A percentile compares a stretch with the other conserved stretches of the same genome.
These are phyloP conservation scores for Leguminivora glycinivorella DNA, from an alignment of 1,140 invertebrate species.

Conservation along the genomic window DNA sequence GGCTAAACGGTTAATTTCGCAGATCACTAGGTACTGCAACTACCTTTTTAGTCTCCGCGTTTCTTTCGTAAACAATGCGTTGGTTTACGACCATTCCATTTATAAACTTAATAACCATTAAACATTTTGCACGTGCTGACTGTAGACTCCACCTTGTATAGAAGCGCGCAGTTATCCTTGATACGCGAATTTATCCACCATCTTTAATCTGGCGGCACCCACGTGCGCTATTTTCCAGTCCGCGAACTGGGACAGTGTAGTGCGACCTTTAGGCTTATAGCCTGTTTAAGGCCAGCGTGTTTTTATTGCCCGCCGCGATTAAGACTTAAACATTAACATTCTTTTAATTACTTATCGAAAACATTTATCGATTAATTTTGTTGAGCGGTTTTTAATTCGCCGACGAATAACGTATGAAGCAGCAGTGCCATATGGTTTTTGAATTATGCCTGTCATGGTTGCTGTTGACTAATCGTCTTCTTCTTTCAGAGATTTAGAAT, in stretches of 20 bases:
- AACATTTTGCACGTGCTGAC: not conserved
- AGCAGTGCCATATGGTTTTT: too few relatives aligned
- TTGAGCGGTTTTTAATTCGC: conserved; percentile 3
- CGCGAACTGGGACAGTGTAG: conserved; percentile 68
- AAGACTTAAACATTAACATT: conserved; percentile 29
- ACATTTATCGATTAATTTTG: conserved; percentile 10
- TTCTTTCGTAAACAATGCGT: too few relatives aligned
- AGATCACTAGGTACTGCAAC: too few relatives aligned
- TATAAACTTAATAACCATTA: not conserved
- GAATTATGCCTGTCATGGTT: too few relatives aligned
- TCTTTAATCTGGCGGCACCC: conserved; percentile 53
- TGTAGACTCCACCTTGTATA: not conserved
- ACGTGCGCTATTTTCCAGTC: conserved; percentile 56
- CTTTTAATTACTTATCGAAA: conserved; percentile 20
- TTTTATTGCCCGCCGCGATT: conserved; percentile 38
- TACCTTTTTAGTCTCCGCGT: not conserved
- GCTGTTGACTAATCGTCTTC: too few relatives aligned
- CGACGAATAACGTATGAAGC: not conserved
- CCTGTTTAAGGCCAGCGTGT: conserved; percentile 61
- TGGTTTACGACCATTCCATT: too few relatives aligned
- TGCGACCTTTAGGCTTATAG: conserved; percentile 68
- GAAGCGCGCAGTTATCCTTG: not conserved
- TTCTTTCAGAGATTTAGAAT: too few relatives aligned
- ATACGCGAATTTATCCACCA: conserved; percentile 48
- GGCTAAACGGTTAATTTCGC: too few relatives aligned